A percentile compares a stretch with the other conserved stretches of the same genome.
Evolutionary conservation across 1,140 invertebrate genomes (phyloP).

Genomic region (Drosophila novamexicana): DNA sequence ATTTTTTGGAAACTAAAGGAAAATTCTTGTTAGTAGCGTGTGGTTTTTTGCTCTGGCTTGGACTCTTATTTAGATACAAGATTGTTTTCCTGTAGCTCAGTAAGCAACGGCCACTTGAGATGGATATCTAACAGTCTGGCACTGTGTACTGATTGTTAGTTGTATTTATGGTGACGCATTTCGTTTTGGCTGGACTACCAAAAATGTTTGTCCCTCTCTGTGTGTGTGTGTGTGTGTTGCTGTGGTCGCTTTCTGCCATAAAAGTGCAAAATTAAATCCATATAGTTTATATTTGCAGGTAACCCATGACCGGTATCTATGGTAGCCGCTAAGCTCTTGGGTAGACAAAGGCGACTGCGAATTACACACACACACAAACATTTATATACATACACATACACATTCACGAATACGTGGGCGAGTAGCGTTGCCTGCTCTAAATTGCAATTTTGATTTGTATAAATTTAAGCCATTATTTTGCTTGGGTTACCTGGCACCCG

Average conservation of each 20-base stretch:
- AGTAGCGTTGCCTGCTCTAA: constrained; percentile 52
- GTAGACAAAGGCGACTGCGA: constrained; percentile 55
- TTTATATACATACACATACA: constrained; percentile 3
- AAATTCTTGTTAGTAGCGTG: too few relatives aligned
- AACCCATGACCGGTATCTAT: constrained; percentile 57
- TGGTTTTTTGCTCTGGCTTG: too few relatives aligned
- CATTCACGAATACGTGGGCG: constrained; percentile 13
- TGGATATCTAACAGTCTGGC: not conserved
- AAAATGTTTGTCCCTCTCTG: constrained; percentile 32
- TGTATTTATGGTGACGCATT: constrained; percentile 38
- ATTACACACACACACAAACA: constrained; percentile 4
- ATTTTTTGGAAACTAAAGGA: too few relatives aligned
- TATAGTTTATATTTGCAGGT: constrained; percentile 65
- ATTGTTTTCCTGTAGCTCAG: too few relatives aligned
- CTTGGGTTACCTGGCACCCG: constrained; percentile 51
- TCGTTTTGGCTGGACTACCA: constrained; percentile 28
- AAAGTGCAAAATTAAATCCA: constrained; percentile 77
- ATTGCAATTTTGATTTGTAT: constrained; percentile 80
- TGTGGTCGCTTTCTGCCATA: constrained; percentile 34
- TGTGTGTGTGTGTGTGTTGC: not conserved
- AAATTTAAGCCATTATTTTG: constrained; percentile 77
- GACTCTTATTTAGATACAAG: too few relatives aligned
- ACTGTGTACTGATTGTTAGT: constrained; percentile 2
- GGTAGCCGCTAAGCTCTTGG: constrained; percentile 58
- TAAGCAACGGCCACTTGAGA: too few relatives aligned